Base-by-base conservation (phyloP, 2,113 vertebrate species). In the Bufo bufo region DNA sequence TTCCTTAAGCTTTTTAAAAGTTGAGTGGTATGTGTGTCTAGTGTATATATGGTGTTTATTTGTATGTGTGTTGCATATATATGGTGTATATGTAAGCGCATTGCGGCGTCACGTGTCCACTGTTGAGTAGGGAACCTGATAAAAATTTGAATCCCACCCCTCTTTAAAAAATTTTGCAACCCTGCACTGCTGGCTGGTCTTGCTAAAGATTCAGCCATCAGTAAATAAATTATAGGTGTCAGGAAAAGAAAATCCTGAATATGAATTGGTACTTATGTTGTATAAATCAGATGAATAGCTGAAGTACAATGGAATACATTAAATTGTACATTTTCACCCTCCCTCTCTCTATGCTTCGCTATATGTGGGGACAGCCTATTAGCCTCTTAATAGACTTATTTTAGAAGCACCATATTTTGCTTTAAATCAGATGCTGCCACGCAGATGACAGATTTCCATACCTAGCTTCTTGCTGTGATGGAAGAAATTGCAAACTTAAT, bases 351-450 rank as follows among this genome's bases (percentile, higher is more conserved):
- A n/a, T 50, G 49, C n/a, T 74, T 16, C 71, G 33, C 33, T 9
- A 4, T 23, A 16, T 19, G 7, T 61, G 54, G 43, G 54, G 11
- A 85, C 11, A 50, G 77, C 10, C 77, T 17, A 65, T 65, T 82
- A 82, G 45, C 81, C 81, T 66, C 23, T 66, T 83, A 83, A 83
- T 83, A 66, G 61, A 74, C n/a, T 80, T 43, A 33, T 49, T 77
- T 61, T 75, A 77, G 45, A 61, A 43, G 54, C 56, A 61, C 23
- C 10, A 45, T 54, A 81, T 87, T 81, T 87, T 49, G 81, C 52
- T 47, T 71, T 17, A 59, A 79, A 66, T 79, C n/a, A 66, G 75
- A 66, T 4, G 17, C 59, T 45, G 75, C 59, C n/a, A 61, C 14
- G 9, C 61, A 54, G 58, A 65, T 78, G 45, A 65, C 54, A 65